Percentiles rank a stretch among this genome's conserved stretches.
phyloP scores from a whole-genome alignment of 2,113 vertebrate genomes.

The Paramormyrops kingsleyae region DNA sequence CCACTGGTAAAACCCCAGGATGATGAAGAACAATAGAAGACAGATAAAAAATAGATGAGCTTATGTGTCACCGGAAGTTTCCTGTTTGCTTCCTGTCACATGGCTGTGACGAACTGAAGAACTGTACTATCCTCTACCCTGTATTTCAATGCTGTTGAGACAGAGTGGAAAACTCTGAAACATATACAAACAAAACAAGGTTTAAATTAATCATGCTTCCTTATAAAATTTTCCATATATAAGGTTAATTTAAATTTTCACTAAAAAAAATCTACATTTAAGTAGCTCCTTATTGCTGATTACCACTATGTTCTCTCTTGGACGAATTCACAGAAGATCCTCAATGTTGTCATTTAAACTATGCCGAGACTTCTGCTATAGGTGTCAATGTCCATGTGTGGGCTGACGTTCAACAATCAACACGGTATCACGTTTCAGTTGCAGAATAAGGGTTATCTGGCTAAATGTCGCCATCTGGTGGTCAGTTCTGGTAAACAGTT shows the following conservation, averaged over 20 bases:
- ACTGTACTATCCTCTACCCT: not conserved
- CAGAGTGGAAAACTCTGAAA: not conserved
- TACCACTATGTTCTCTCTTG: not conserved
- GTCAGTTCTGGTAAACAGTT: not conserved
- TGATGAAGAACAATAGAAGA: not conserved
- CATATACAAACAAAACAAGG: not conserved
- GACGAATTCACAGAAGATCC: not conserved
- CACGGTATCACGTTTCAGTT: not conserved
- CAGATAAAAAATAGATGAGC: not conserved
- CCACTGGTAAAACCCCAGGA: not conserved
- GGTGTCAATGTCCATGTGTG: not conserved
- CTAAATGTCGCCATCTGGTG: not conserved
- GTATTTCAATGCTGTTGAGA: not conserved
- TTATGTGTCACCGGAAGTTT: not conserved
- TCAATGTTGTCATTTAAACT: not conserved
- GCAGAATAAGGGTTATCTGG: not conserved
- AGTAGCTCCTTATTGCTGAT: not conserved
- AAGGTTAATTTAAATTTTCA: not conserved
- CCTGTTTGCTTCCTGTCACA: not conserved
- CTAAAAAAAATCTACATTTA: not conserved
- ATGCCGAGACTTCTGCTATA: not conserved
- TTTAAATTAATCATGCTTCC: not conserved
- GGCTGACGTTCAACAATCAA: not conserved
- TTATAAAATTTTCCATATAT: not conserved
- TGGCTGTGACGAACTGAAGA: not conserved